Evolutionary conservation across 1,140 invertebrate genomes (phyloP), one percentile per base, ranked within the genome.

Genomic region (Zaprionus nigranus): DNA sequence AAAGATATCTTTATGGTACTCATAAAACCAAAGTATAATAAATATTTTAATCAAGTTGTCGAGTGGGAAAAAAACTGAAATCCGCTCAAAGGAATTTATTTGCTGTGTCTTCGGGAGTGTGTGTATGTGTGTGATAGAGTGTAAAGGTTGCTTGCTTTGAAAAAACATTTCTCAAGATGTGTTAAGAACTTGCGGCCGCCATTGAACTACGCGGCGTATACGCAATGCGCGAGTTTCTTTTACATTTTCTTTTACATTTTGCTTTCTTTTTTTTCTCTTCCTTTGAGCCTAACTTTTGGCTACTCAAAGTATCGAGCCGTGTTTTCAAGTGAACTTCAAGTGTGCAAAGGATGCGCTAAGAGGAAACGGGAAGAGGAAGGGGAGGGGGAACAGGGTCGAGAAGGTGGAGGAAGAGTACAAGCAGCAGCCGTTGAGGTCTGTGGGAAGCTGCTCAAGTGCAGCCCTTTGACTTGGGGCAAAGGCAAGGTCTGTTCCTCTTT

Each of bases 221-320:
- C 72, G 73, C 46, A 64, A 70, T 49, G 46, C 36, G 17, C 54
- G 63, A 34, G 22, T 24, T 66, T 66, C 54, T 13, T 56, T 56
- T 2, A 30, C n/a, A 30, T 28, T 24, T 56, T 9, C 17, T 49
- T 2, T 49, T 24, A 24, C 3, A 24, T 24, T 24, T n/a, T 20
- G 13, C 43, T 51, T 59, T 57, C 11, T 59, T 22, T 17, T 9
- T 20, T 22, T 20, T 73, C 71, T 49, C 53, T 54, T 67, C 60
- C 75, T 87, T 85, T 86, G 76, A 82, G 63, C 84, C 74, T 79
- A 87, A 87, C 84, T 87, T 87, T 87, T 65, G 63, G 84, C 81
- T 73, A 81, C 78, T 81, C 78, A 72, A 75, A 80, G 73, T 81
- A 87, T 87, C 81, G 84, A 83, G 81, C 61, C 66, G 71, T 75